phyloP scores from a whole-genome alignment of 2,113 vertebrate species.

The Todiramphus saurophagus region DNA sequence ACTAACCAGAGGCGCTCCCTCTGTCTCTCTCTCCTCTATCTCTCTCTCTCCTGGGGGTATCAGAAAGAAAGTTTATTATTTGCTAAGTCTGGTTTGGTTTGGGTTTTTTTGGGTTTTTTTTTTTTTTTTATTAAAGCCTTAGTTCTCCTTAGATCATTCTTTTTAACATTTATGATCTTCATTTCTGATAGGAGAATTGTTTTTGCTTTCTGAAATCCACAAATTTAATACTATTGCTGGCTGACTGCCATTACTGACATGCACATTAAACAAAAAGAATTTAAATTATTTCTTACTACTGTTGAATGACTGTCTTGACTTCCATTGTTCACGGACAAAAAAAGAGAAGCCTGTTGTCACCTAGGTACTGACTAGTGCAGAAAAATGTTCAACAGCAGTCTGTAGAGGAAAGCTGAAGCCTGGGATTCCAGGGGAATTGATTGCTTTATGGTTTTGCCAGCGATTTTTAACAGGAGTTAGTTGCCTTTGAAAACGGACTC shows the following conservation, averaged over 20 bases:
- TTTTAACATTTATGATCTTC: neutral
- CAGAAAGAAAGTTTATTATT: slow-evolving; percentile 7
- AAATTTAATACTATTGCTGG: neutral
- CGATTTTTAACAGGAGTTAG: neutral
- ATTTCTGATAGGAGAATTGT: neutral
- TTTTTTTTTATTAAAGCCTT: neutral
- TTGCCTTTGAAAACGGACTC: neutral
- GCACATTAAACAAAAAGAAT: neutral
- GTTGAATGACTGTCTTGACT: neutral
- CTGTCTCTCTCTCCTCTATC: neutral
- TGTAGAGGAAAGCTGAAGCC: neutral
- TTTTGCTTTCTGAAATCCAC: neutral
- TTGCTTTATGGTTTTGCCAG: neutral
- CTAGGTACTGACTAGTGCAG: neutral
- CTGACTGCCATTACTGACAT: neutral
- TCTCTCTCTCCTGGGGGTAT: neutral
- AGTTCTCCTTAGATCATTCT: neutral
- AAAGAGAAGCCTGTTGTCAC: neutral
- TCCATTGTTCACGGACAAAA: neutral
- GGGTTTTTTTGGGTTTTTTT: neutral
- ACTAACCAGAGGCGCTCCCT: neutral
- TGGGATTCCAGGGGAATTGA: neutral
- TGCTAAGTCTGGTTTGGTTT: neutral
- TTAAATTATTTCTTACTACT: neutral
- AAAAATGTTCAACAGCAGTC: neutral